A percentile compares a stretch with the other conserved stretches of the same genome.
These are phyloP conservation scores for Dromaius novaehollandiae DNA, from an alignment of 2,113 vertebrate genomes.

Conservation along the genomic window DNA sequence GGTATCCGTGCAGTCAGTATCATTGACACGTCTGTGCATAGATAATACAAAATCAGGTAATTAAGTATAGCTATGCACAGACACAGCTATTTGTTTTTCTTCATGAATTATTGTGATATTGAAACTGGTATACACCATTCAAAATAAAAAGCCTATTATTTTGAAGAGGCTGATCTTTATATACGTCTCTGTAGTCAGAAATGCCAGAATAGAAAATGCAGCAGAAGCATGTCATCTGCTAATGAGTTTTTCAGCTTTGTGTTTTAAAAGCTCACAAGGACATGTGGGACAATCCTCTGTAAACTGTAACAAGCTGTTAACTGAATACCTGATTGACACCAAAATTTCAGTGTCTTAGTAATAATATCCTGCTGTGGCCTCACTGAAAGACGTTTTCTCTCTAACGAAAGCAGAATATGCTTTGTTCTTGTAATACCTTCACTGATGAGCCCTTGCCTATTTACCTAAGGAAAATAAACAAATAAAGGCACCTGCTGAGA, in stretches of 20 bases:
- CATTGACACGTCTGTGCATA: neutral
- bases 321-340: neutral
- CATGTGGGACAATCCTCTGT: neutral
- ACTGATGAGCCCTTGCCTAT: neutral
- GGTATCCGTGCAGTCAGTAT: neutral
- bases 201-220: neutral
- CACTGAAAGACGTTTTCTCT: neutral
- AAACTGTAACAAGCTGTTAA: neutral
- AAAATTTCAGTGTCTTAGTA: neutral
- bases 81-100: neutral
- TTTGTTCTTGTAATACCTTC: neutral
- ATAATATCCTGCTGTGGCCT: neutral
- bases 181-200: neutral
- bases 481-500: neutral
- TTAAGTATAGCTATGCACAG: neutral
- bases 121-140: neutral
- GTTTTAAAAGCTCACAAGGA: neutral
- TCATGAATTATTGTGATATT: neutral
- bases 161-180: neutral
- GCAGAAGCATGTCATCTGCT: neutral
- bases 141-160: neutral
- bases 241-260: neutral
- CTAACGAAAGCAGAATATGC: neutral
- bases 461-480: neutral
- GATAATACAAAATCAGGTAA: neutral